A percentile compares a stretch with the other conserved stretches of the same genome.
These are phyloP conservation scores for Acronicta leporina DNA, from an alignment of 2,888 invertebrate genomes.

Conservation along the genomic window DNA sequence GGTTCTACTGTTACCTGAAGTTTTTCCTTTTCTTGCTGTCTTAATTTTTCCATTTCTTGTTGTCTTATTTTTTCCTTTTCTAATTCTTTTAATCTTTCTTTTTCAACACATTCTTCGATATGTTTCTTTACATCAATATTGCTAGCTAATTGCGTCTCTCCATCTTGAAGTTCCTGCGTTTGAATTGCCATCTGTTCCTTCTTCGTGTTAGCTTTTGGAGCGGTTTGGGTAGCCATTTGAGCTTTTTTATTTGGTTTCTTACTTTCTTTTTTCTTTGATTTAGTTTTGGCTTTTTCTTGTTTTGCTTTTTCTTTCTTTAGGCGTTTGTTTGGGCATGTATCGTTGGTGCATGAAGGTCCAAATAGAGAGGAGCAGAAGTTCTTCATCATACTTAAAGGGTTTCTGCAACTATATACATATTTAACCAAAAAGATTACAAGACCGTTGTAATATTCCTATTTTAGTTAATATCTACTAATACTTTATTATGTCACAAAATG, in stretches of 20 bases:
- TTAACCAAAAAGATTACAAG: slow-evolving; percentile 3
- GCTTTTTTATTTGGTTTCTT: slow-evolving; percentile 3
- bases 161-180: not conserved
- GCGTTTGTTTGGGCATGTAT: slow-evolving; percentile 11
- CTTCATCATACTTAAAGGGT: slow-evolving; percentile 20
- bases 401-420: not conserved
- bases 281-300: not conserved
- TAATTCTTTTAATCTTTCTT: not conserved
- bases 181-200: not conserved
- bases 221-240: slow-evolving; percentile 1
- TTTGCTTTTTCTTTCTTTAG: not conserved
- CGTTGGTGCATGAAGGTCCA: slow-evolving; percentile 19
- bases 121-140: not conserved
- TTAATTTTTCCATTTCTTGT: not conserved
- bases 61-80: not conserved
- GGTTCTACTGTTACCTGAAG: no score
- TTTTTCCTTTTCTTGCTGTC: not conserved
- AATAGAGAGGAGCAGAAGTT: slow-evolving; percentile 41
- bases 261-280: not conserved
- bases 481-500: no score
- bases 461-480: no score
- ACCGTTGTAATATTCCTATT: not conserved
- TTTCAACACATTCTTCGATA: not conserved
- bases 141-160: slow-evolving; percentile 7
- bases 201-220: not conserved